Evolutionary conservation across 2,113 vertebrate species (phyloP).

Genomic region (Beaufortia kweichowensis): DNA sequence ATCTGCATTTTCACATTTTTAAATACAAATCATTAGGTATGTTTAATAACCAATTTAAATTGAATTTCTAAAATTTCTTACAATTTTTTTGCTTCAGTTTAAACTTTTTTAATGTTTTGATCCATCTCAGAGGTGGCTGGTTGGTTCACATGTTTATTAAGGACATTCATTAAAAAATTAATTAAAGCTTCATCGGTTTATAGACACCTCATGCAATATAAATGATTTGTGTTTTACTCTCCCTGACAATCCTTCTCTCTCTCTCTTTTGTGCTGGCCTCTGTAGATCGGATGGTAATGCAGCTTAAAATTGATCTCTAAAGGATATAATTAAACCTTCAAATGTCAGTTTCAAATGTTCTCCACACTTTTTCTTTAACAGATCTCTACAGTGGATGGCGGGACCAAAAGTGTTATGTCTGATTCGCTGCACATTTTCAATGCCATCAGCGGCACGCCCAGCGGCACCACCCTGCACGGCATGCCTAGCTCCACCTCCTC

Average conservation of each 20-base stretch:
- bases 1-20: too few species aligned
- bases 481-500: slow-evolving; percentile 82
- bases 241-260: slow-evolving; percentile 38
- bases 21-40: too few species aligned
- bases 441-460: slow-evolving; percentile 92
- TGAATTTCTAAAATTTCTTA: too few species aligned
- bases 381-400: slow-evolving; percentile 85
- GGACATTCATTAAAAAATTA: too few species aligned
- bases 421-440: slow-evolving; percentile 95
- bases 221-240: slow-evolving; percentile 27
- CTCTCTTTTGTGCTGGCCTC: slow-evolving; percentile 69
- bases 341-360: not conserved
- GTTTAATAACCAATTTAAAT: too few species aligned
- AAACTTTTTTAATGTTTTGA: too few species aligned
- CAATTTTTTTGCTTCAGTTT: too few species aligned
- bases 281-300: slow-evolving; percentile 95
- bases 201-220: not conserved
- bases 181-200: too few species aligned
- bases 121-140: too few species aligned
- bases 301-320: slow-evolving; percentile 33
- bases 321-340: not conserved
- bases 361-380: slow-evolving; percentile 52
- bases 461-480: slow-evolving; percentile 81
- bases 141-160: too few species aligned
- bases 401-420: slow-evolving; percentile 78